Evolutionary conservation across 2,888 invertebrate species (phyloP).

Genomic region (Unio delphinus): DNA sequence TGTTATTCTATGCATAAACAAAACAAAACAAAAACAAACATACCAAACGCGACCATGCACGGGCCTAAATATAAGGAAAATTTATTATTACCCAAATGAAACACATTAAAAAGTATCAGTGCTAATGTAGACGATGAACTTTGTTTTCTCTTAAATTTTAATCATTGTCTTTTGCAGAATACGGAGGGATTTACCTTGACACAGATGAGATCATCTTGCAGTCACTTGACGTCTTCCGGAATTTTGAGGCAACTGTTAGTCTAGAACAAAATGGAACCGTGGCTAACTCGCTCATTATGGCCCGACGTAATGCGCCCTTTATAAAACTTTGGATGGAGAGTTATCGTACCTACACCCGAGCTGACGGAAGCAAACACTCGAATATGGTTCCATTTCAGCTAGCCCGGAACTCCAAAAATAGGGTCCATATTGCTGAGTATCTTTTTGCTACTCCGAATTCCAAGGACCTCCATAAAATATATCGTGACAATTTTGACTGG

Average conservation of each 20-base stretch:
- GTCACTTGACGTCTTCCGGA: slow-evolving; percentile 46
- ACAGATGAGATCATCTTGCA: slow-evolving; percentile 59
- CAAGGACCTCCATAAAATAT: slow-evolving; percentile 27
- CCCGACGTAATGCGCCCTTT: slow-evolving; percentile 46
- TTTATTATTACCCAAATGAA: too few species aligned
- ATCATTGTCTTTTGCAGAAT: slow-evolving; percentile 37
- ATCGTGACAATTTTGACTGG: slow-evolving; percentile 40
- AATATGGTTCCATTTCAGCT: slow-evolving; percentile 44
- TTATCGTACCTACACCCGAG: slow-evolving; percentile 45
- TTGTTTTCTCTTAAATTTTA: neutral
- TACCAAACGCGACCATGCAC: too few species aligned
- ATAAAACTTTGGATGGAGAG: slow-evolving; percentile 52
- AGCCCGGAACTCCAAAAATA: slow-evolving; percentile 25
- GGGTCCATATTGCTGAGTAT: slow-evolving; percentile 44
- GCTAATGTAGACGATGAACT: neutral
- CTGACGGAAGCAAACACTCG: slow-evolving; percentile 47
- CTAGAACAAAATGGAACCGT: slow-evolving; percentile 37
- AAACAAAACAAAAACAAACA: too few species aligned
- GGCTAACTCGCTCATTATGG: slow-evolving; percentile 57
- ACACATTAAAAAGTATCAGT: too few species aligned
- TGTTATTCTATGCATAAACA: too few species aligned
- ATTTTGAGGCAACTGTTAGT: slow-evolving; percentile 52
- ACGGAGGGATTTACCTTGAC: slow-evolving; percentile 67
- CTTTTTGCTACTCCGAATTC: slow-evolving; percentile 41
- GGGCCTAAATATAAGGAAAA: too few species aligned